Percentiles rank a stretch among this genome's conserved stretches.
phyloP scores from a whole-genome alignment of 2,888 invertebrate genomes.

The Athripsodes cinereus region DNA sequence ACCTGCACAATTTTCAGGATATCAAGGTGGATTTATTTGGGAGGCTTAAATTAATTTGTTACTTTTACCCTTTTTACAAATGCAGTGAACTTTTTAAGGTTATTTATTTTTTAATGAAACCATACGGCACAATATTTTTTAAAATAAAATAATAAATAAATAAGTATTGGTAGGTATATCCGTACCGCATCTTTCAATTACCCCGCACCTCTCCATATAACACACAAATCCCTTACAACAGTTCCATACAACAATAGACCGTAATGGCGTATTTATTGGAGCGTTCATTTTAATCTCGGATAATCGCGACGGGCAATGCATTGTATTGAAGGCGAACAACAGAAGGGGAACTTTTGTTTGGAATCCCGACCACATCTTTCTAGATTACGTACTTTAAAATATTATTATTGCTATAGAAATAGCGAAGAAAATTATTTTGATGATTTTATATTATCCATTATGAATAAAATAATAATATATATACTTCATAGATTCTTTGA shows the following conservation, averaged over 20 bases:
- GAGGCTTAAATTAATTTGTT: too few species aligned
- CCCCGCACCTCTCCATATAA: neutral
- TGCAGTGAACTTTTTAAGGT: neutral
- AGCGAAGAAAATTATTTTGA: too few species aligned
- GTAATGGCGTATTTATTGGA: slow-evolving; percentile 26
- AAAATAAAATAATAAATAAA: neutral
- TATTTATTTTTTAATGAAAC: neutral
- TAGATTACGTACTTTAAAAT: slow-evolving; percentile 2
- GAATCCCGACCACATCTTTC: neutral
- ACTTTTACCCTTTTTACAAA: neutral
- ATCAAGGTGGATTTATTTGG: too few species aligned
- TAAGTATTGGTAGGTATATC: too few species aligned
- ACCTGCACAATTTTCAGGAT: too few species aligned
- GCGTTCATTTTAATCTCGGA: slow-evolving; percentile 27
- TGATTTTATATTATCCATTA: too few species aligned
- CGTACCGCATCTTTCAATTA: too few species aligned
- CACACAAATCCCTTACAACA: neutral
- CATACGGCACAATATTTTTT: neutral
- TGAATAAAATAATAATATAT: too few species aligned
- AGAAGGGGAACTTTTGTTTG: slow-evolving; percentile 5
- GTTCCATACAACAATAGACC: slow-evolving; percentile 23
- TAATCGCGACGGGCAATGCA: slow-evolving; percentile 21
- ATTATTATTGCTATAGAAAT: neutral
- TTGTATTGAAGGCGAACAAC: slow-evolving; percentile 12
- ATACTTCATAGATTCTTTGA: too few species aligned